Evolutionary conservation across 2,113 vertebrate species (phyloP), one percentile per base, ranked within the genome.

Genomic region (Rhinichthys klamathensis): DNA sequence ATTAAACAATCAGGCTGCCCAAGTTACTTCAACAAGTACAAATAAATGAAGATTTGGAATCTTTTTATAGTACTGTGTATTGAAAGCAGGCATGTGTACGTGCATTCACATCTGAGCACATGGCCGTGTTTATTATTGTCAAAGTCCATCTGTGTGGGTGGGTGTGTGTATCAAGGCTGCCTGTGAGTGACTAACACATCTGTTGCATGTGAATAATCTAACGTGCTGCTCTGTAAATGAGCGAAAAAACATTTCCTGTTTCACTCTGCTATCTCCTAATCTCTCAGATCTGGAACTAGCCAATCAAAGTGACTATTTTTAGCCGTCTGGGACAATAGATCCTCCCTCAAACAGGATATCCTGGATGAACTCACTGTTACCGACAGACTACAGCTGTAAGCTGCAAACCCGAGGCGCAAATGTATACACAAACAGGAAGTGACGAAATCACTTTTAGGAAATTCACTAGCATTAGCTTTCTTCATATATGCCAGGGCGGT

Each of bases 341-440:
- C 49, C 89, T 86, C 63, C 89, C 87, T 89, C 38, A 87, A 92
- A 73, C 93, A 93, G 93, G 94, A 95, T 91, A 93, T 95, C 94
- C 94, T 90, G 93, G 93, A 94, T 94, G 90, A 91, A 93, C 93
- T 87, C 82, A 85, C 89, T 89, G 92, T 95, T 92, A 92, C 91
- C 92, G 88, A 60, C 61, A 84, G 84, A 91, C 86, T 91, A 93
- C 91, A 80, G 85, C 70, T 87, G 60, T 75, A 83, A 74, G 61
- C 54, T 56, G 54, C 84, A 74, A 60, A 85, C 77, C 74, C 56
- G 35, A 21, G 27, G 61, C 76, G 23, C 51, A 74, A 76, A 83
- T 60, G 78, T 44, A 75, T 25, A 56, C 84, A 77, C 82, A 89
- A 89, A 89, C 88, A 89, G 83, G 88, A 89, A 82, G 81, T 79